Percentiles rank a stretch among this genome's conserved stretches.
Evolutionary conservation across 2,113 vertebrate genomes (phyloP).

Genomic region (Ardeotis arabs): DNA sequence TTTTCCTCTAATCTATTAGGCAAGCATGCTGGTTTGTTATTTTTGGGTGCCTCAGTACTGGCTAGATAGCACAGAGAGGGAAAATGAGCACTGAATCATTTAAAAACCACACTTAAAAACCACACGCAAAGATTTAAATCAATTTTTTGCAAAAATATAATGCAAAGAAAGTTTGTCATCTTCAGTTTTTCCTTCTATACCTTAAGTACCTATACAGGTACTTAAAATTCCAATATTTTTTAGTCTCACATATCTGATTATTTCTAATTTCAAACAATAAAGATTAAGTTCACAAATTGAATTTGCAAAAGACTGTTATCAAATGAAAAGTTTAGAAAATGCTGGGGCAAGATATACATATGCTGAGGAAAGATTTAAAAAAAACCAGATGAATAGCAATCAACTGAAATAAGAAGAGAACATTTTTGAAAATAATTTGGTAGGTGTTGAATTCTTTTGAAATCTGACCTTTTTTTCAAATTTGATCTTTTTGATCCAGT

Average conservation of each 20-base stretch:
- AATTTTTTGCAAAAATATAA: not conserved
- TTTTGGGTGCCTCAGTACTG: not conserved
- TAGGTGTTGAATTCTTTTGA: not conserved
- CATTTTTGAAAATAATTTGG: not conserved
- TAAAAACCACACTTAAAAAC: not conserved
- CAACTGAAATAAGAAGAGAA: not conserved
- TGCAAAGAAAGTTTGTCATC: not conserved
- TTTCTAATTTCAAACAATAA: not conserved
- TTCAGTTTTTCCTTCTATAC: not conserved
- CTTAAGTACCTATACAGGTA: not conserved
- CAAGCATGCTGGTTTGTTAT: not conserved
- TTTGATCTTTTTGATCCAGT: not conserved
- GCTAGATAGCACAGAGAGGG: not conserved
- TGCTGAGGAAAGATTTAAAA: not conserved
- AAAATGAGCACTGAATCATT: not conserved
- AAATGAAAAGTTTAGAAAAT: not conserved
- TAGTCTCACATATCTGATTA: not conserved
- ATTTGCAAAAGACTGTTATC: not conserved
- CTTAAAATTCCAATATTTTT: not conserved
- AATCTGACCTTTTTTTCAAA: not conserved
- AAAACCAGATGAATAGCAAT: not conserved
- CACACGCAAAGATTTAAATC: not conserved
- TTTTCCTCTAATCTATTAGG: constrained; percentile 2
- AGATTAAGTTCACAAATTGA: not conserved
- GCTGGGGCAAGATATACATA: not conserved